A percentile compares a stretch with the other conserved stretches of the same genome.
Evolutionary conservation across 2,113 vertebrate genomes (phyloP).

Genomic region (Limanda limanda): DNA sequence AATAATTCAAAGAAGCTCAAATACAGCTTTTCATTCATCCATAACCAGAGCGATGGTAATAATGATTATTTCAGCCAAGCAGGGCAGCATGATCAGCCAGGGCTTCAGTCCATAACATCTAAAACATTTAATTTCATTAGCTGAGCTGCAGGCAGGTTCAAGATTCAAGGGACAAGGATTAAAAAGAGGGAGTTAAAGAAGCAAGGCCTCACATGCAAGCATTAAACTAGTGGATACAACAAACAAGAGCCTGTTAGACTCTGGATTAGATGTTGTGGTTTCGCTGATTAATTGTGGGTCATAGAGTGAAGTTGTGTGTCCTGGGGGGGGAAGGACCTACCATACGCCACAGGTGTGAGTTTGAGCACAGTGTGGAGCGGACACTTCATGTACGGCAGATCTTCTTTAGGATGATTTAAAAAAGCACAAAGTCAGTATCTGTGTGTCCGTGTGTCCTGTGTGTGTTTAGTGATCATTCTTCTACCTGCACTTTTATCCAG

Average conservation of each 20-base stretch:
- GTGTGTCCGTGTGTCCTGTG: not conserved
- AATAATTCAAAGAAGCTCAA: not conserved
- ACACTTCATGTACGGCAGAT: conserved; percentile 94
- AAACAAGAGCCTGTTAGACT: not conserved
- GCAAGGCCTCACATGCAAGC: conserved; percentile 29
- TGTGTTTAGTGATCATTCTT: conserved; percentile 3
- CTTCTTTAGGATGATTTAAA: conserved; percentile 79
- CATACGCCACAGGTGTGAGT: conserved; percentile 95
- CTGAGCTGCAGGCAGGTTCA: conserved; percentile 38
- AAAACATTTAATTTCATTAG: conserved; percentile 16
- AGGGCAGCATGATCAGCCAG: conserved; percentile 39
- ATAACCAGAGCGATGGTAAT: conserved; percentile 20
- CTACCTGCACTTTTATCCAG: conserved; percentile 95
- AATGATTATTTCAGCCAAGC: conserved; percentile 50
- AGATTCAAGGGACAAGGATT: conserved; percentile 20
- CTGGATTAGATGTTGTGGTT: not conserved
- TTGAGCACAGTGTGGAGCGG: conserved; percentile 95
- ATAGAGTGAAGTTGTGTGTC: no score
- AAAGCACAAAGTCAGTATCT: not conserved
- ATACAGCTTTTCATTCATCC: not conserved
- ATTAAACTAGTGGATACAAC: not conserved
- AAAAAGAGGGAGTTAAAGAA: conserved; percentile 28
- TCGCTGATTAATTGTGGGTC: no score
- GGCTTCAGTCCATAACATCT: conserved; percentile 19
- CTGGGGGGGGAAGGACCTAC: conserved; percentile 74